Conservation (phyloP, 2,113 vertebrate species). For the Eulacestoma nigropectus region DNA sequence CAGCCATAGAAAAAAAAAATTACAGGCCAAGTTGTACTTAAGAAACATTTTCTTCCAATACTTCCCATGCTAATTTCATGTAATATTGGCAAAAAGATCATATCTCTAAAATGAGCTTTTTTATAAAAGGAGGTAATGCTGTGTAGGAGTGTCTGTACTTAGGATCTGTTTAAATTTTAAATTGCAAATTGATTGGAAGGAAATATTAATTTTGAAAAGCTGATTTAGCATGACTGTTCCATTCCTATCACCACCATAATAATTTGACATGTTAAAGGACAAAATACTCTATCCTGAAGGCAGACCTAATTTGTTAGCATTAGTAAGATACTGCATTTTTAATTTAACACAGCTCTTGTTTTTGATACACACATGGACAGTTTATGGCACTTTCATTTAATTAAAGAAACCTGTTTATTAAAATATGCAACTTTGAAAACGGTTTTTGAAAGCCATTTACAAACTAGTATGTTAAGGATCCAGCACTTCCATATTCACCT, state of each 20-base stretch:
- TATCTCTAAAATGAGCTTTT: constrained; percentile 56
- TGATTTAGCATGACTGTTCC: constrained; percentile 56
- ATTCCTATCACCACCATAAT: constrained; percentile 27
- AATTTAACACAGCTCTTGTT: constrained; percentile 63
- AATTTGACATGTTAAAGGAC: constrained; percentile 54
- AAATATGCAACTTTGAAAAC: constrained; percentile 45
- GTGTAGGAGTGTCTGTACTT: background rate
- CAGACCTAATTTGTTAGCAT: constrained; percentile 75
- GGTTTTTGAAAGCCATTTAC: constrained; percentile 50
- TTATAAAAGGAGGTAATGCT: constrained; percentile 42
- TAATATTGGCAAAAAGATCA: constrained; percentile 73
- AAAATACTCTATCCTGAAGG: constrained; percentile 50
- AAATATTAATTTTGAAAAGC: constrained; percentile 64
- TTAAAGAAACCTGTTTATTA: constrained; percentile 65
- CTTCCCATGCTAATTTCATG: constrained; percentile 72
- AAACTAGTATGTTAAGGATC: background rate
- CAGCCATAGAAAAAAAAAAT: constrained; percentile 53
- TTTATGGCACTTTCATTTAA: constrained; percentile 70
- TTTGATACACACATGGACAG: constrained; percentile 64
- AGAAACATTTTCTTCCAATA: constrained; percentile 72
- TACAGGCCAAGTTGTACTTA: constrained; percentile 67
- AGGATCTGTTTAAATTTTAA: constrained; percentile 44
- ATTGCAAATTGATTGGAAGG: constrained; percentile 53
- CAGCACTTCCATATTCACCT: background rate
- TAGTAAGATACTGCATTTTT: constrained; percentile 62